Evolutionary conservation across 2,888 invertebrate species (phyloP).

Genomic region (Teleiodes luculella): DNA sequence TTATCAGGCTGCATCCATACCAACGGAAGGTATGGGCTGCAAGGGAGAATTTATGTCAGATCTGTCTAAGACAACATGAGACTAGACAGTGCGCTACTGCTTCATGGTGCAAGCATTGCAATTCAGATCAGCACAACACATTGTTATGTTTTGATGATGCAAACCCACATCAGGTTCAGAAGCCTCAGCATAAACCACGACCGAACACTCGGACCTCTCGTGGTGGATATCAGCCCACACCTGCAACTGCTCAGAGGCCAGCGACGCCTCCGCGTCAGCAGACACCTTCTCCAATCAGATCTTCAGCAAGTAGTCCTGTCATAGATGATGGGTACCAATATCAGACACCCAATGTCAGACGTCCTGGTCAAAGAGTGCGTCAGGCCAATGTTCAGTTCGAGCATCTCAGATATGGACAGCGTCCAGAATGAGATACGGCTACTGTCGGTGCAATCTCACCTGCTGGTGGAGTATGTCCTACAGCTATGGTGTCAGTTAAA

Average conservation of each 20-base stretch:
- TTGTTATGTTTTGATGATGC: not conserved
- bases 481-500: not conserved
- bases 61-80: not conserved
- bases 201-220: not conserved
- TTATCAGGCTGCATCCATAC: no score
- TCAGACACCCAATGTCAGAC: not conserved
- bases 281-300: no score
- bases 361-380: no score
- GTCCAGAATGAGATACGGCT: not conserved
- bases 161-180: no score
- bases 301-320: no score
- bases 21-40: not conserved
- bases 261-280: not conserved
- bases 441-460: not conserved
- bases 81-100: not conserved
- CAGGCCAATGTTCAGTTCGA: no score
- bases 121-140: not conserved
- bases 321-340: not conserved
- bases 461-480: not conserved
- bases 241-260: not conserved
- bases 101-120: not conserved
- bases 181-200: not conserved
- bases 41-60: not conserved
- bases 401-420: not conserved
- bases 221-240: not conserved